A percentile compares a stretch with the other conserved stretches of the same genome.
phyloP scores from a whole-genome alignment of 2,888 invertebrate genomes.

The Mesoligia furuncula region DNA sequence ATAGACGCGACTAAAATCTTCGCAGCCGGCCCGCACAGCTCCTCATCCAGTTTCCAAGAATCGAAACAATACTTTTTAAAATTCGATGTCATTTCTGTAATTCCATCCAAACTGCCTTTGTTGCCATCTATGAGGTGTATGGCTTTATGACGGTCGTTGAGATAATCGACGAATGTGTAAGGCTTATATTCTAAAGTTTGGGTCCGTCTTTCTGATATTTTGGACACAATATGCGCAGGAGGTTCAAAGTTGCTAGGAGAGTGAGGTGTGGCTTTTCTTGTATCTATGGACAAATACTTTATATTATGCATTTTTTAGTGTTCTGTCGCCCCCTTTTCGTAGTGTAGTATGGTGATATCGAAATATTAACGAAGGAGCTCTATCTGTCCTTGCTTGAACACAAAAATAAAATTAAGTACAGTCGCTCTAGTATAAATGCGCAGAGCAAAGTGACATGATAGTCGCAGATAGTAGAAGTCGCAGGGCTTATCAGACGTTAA shows the following conservation, averaged over 20 bases:
- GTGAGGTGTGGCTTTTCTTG: conserved; percentile 57
- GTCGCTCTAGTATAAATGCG: conserved; percentile 3
- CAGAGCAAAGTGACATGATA: conserved; percentile 8
- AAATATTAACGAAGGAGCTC: not conserved
- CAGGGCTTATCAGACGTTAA: not conserved
- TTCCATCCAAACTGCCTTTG: conserved; percentile 57
- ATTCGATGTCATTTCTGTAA: conserved; percentile 58
- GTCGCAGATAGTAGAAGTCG: conserved; percentile 38
- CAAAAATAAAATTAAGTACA: not conserved
- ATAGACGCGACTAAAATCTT: conserved; percentile 94
- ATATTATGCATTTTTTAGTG: conserved; percentile 15
- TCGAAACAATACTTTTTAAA: conserved; percentile 64
- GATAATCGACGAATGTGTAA: conserved; percentile 57
- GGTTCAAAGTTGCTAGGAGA: conserved; percentile 77
- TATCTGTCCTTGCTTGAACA: not conserved
- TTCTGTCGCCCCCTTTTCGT: not conserved
- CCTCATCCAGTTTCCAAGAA: conserved; percentile 85
- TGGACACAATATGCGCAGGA: conserved; percentile 77
- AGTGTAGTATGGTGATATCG: not conserved
- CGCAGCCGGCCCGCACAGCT: conserved; percentile 92
- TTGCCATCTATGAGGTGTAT: conserved; percentile 65
- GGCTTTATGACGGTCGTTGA: conserved; percentile 66
- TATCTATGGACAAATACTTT: conserved; percentile 64
- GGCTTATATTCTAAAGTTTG: conserved; percentile 51
- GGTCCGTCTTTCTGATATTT: conserved; percentile 63